Evolutionary conservation across 2,113 vertebrate genomes (phyloP).

Genomic region (Montifringilla adamsi): DNA sequence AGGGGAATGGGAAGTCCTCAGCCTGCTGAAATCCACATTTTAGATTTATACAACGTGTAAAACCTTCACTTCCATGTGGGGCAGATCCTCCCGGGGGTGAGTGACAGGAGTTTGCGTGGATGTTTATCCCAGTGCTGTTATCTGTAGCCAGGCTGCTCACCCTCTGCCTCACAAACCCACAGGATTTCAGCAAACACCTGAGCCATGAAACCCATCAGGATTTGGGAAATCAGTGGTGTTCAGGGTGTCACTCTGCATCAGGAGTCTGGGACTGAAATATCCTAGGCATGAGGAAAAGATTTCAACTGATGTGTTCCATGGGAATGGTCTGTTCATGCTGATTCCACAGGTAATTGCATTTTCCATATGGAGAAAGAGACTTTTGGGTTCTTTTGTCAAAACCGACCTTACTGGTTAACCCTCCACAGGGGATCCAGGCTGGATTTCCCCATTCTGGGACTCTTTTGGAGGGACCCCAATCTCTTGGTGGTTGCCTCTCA

Average conservation of each 20-base stretch:
- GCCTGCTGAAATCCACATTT: background rate
- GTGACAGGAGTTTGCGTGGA: background rate
- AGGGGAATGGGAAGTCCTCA: background rate
- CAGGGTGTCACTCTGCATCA: background rate
- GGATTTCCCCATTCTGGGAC: background rate
- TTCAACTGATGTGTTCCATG: background rate
- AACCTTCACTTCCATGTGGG: background rate
- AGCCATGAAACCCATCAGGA: background rate
- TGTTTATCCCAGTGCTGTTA: background rate
- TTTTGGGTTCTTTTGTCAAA: background rate
- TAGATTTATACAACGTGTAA: background rate
- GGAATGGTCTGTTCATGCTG: background rate
- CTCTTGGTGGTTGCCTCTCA: background rate
- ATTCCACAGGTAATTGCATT: background rate
- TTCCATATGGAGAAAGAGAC: background rate
- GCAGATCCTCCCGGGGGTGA: background rate
- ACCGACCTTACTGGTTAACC: rapidly evolving
- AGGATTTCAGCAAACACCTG: background rate
- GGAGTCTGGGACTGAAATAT: background rate
- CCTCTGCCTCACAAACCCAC: background rate
- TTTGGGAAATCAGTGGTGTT: background rate
- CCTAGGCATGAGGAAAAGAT: background rate
- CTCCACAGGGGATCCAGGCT: background rate
- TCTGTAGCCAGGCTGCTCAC: background rate
- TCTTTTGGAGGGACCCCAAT: background rate